phyloP scores from a whole-genome alignment of 2,113 vertebrate genomes.

The Gracilinanus agilis region DNA sequence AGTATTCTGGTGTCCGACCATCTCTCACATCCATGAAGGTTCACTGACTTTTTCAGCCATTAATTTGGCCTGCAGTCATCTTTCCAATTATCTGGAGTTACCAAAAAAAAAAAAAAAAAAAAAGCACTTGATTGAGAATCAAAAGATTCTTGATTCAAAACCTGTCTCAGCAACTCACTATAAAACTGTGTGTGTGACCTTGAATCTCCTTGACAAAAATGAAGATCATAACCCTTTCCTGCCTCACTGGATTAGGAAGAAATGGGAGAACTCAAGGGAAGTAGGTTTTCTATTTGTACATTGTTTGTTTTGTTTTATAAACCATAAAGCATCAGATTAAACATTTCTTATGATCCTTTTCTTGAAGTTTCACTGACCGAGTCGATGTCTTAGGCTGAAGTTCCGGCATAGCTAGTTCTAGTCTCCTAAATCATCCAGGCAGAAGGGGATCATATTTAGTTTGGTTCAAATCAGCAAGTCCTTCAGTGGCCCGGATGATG shows the following conservation, averaged over 20 bases:
- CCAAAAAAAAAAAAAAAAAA: background rate
- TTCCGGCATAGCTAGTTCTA: background rate
- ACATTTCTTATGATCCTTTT: background rate
- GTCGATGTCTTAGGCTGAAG: background rate
- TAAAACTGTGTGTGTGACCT: background rate
- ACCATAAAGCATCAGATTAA: background rate
- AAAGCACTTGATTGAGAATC: background rate
- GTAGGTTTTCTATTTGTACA: background rate
- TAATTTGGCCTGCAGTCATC: background rate
- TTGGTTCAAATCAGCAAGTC: background rate
- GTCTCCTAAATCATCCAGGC: background rate
- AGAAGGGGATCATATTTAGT: background rate
- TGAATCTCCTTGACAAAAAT: background rate
- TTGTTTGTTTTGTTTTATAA: background rate
- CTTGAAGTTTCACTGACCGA: background rate
- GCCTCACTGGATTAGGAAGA: background rate
- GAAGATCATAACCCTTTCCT: background rate
- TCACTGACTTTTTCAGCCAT: background rate
- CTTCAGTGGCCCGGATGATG: background rate
- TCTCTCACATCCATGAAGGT: background rate
- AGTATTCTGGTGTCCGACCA: rapidly evolving
- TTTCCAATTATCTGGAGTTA: background rate
- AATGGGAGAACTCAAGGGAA: background rate
- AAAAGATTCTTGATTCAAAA: background rate
- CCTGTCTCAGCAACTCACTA: background rate